A percentile compares a stretch with the other conserved stretches of the same genome.
Conservation (phyloP, 1,140 invertebrate species). For the Melitaea cinxia region DNA sequence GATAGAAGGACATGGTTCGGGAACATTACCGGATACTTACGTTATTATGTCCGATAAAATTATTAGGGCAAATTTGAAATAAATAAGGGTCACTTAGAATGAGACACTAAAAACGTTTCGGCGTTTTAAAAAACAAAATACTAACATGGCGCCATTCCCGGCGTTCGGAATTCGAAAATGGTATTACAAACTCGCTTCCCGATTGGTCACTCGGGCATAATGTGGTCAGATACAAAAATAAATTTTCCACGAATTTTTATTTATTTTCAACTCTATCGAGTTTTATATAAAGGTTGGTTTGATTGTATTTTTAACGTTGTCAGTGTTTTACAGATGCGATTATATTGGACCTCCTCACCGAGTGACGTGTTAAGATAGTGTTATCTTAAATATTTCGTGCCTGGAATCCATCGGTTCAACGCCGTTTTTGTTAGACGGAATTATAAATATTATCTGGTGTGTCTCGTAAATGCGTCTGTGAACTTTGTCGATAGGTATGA, state of each 20-base stretch:
- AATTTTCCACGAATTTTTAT: not conserved
- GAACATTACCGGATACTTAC: not conserved
- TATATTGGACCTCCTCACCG: slow-evolving; percentile 51
- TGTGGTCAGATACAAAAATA: slow-evolving; percentile 37
- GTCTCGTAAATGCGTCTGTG: not conserved
- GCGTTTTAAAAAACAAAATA: slow-evolving; percentile 48
- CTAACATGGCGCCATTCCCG: slow-evolving; percentile 57
- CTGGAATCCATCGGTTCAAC: slow-evolving; percentile 32
- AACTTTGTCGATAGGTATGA: not conserved
- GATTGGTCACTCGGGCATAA: slow-evolving; percentile 60
- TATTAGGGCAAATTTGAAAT: slow-evolving; percentile 14
- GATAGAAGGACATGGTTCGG: not conserved
- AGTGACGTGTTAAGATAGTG: slow-evolving; percentile 62
- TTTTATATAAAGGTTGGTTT: slow-evolving; percentile 31
- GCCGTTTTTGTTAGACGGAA: slow-evolving; percentile 31
- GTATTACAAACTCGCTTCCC: slow-evolving; percentile 49
- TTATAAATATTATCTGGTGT: slow-evolving; percentile 23
- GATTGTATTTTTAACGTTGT: slow-evolving; percentile 17
- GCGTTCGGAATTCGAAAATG: slow-evolving; percentile 45
- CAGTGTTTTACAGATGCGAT: slow-evolving; percentile 30
- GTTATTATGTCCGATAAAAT: not conserved
- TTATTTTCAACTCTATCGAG: slow-evolving; percentile 39
- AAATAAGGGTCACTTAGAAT: slow-evolving; percentile 25
- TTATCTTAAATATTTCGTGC: slow-evolving; percentile 70
- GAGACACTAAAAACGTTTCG: slow-evolving; percentile 23